Percentiles rank a stretch among this genome's conserved stretches.
Evolutionary conservation across 2,888 invertebrate species (phyloP).

Genomic region (Xanthia icteritia): DNA sequence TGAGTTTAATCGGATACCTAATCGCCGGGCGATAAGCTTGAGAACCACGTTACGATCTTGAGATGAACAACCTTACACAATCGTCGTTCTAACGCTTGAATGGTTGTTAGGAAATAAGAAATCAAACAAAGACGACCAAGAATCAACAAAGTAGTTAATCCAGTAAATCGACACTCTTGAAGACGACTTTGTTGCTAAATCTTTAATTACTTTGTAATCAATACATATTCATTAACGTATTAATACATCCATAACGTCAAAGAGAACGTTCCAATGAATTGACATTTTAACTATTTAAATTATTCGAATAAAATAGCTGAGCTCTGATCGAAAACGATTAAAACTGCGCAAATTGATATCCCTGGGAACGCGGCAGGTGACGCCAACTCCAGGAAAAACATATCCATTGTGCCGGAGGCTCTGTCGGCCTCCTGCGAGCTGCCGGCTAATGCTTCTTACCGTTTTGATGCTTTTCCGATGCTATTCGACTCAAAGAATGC

Average conservation of each 20-base stretch:
- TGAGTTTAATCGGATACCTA: conserved; percentile 45
- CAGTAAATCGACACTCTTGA: background rate
- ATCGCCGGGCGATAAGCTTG: conserved; percentile 42
- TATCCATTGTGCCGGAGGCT: conserved; percentile 63
- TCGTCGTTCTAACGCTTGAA: conserved; percentile 22
- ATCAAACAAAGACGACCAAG: conserved; percentile 29
- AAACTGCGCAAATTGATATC: conserved; percentile 84
- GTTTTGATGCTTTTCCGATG: conserved; percentile 7
- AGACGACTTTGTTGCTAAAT: background rate
- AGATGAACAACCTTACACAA: conserved; percentile 47
- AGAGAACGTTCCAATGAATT: conserved; percentile 45
- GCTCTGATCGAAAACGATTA: conserved; percentile 80
- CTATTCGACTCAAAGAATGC: background rate
- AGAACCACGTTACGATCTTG: conserved; percentile 48
- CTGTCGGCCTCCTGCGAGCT: conserved; percentile 12
- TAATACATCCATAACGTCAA: conserved; percentile 15
- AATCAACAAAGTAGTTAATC: background rate
- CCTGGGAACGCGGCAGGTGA: conserved; percentile 84
- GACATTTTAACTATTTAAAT: conserved; percentile 72
- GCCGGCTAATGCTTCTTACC: conserved; percentile 4
- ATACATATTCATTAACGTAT: conserved; percentile 11
- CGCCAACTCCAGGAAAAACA: conserved; percentile 67
- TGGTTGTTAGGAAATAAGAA: conserved; percentile 10
- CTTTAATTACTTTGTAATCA: conserved; percentile 2
- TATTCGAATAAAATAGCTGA: conserved; percentile 71